Base-by-base conservation (phyloP, 1,140 invertebrate species). In the Drosophila punjabiensis region DNA sequence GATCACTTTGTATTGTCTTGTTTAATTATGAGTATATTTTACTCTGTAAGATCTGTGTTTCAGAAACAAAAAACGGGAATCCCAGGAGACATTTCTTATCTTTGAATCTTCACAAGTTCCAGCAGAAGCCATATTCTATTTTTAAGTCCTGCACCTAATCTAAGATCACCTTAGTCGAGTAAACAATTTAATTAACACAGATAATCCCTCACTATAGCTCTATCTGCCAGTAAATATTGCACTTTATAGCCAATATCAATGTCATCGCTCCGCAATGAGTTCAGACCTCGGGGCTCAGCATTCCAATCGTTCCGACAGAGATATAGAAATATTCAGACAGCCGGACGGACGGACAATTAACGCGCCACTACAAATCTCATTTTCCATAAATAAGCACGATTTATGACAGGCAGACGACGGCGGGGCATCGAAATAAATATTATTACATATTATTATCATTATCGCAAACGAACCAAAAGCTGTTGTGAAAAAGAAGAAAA, bases 331-430 rank as follows among this genome's bases (percentile, higher is more conserved):
- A n/a, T 20, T 16, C 32, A 61, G 28, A 33, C 45, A 11, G 30
- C 39, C 50, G 6, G 50, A 64, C 39, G 33, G 62, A 61, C 63
- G 52, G 48, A 47, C 79, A 82, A 56, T 86, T 79, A 82, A 86
- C 70, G 82, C 82, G 79, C 65, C 75, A 79, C 82, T 79, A 86
- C 79, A 86, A 82, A 86, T 82, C 79, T 79, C 76, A 87, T 86
- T 86, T 86, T 79, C 81, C 74, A 88, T 78, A 78, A 88, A 88
- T 87, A 84, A 77, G 61, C 68, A 78, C 84, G 52, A 88, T 88
- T 88, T 88, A 88, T 70, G 85, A 63, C 84, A 58, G 60, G 35
- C 63, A 59, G 39, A 24, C 33, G 33, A 5, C 32, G 39, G 41
- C 48, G 43, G 45, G 62, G 71, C 50, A 76, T 73, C 74, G 52